A percentile compares a stretch with the other conserved stretches of the same genome.
These are phyloP conservation scores for Cynopterus sphinx DNA, from an alignment of 2,797 vertebrate species.

Conservation along the genomic window DNA sequence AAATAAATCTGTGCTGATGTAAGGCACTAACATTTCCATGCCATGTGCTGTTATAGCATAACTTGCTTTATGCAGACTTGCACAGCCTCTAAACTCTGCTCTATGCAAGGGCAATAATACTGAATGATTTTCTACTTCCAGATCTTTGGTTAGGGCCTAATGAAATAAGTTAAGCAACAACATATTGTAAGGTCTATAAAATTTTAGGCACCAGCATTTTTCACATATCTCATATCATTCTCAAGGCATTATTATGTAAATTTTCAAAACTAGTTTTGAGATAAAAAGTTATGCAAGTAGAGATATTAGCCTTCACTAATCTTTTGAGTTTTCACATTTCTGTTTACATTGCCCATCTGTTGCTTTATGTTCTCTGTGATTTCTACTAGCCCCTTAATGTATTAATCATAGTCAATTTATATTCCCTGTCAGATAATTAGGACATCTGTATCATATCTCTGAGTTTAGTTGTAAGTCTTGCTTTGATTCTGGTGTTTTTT, in stretches of 20 bases:
- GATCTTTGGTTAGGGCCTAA: background rate
- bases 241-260: background rate
- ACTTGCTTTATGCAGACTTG: background rate
- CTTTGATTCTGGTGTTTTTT: background rate
- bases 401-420: background rate
- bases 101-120: background rate
- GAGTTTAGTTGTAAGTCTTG: background rate
- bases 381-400: background rate
- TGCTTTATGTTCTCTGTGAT: background rate
- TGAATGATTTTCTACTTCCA: background rate
- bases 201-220: background rate
- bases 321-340: background rate
- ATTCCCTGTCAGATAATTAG: background rate
- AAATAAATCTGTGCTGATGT: background rate
- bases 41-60: background rate
- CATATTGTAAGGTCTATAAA: background rate
- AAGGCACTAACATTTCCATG: background rate
- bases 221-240: slow-evolving; percentile 11
- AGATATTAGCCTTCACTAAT: background rate
- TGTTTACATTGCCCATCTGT: background rate
- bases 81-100: background rate
- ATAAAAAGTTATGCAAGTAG: background rate
- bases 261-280: background rate
- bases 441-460: background rate
- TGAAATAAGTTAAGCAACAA: background rate